These are phyloP conservation scores for Lasioglossum figueresi DNA, from an alignment of 2,888 invertebrate genomes.

Conservation along the genomic window DNA sequence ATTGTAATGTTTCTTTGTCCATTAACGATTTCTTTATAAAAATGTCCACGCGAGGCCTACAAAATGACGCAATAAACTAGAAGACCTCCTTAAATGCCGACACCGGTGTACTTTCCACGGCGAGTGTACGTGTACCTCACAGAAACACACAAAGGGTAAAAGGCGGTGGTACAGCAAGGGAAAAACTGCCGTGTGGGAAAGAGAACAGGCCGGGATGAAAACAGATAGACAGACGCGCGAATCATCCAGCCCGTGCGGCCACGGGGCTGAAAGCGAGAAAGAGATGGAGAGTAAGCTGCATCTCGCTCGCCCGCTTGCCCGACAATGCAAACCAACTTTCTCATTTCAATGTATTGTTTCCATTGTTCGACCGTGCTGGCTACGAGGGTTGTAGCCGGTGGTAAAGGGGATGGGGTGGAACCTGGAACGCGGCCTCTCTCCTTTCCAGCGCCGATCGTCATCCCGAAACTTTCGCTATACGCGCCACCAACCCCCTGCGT, in stretches of 20 bases:
- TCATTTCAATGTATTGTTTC: slow-evolving; percentile 82
- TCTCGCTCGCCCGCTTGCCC: slow-evolving; percentile 71
- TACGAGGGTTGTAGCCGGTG: slow-evolving; percentile 55
- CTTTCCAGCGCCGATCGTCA: slow-evolving; percentile 41
- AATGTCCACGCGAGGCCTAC: not conserved
- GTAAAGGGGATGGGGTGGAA: slow-evolving; percentile 14
- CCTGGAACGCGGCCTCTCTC: slow-evolving; percentile 33
- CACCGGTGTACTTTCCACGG: not conserved
- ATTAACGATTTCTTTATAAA: not conserved
- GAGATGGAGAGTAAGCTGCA: slow-evolving; percentile 1
- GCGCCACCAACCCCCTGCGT: not conserved
- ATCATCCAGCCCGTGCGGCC: not conserved
- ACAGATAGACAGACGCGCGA: slow-evolving; percentile 57
- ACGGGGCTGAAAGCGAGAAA: not conserved
- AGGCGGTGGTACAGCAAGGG: slow-evolving; percentile 45
- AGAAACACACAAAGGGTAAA: slow-evolving; percentile 48
- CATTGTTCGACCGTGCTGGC: slow-evolving; percentile 72
- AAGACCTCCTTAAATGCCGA: not conserved
- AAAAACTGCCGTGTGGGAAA: slow-evolving; percentile 28
- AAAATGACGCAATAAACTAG: not conserved
- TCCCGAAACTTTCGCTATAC: slow-evolving; percentile 25
- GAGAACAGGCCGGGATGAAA: slow-evolving; percentile 24
- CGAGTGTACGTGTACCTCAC: slow-evolving; percentile 14
- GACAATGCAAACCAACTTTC: slow-evolving; percentile 82
- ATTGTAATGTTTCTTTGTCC: not conserved